Evolutionary conservation across 2,888 invertebrate species (phyloP).

Genomic region (Xestoiulus laeticollis): DNA sequence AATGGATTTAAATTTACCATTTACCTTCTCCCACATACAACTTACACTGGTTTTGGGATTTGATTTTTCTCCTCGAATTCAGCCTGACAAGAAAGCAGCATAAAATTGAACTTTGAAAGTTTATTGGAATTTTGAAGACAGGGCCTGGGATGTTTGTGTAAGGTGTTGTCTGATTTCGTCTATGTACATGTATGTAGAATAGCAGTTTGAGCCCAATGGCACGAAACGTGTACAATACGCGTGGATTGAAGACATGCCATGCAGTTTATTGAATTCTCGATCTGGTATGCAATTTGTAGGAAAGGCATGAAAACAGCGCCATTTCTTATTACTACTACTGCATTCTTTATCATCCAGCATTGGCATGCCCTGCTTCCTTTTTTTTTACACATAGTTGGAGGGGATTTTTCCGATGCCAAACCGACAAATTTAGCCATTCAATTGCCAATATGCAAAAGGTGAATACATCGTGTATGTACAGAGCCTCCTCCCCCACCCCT

Average conservation of each 20-base stretch:
- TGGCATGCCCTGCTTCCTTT: slow-evolving; percentile 1
- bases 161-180: not conserved
- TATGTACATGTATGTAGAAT: not conserved
- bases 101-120: not conserved
- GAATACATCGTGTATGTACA: slow-evolving; percentile 6
- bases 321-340: slow-evolving; percentile 43
- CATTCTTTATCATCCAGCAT: slow-evolving; percentile 35
- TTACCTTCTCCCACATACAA: no score
- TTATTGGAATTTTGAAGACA: not conserved
- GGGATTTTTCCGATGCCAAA: not conserved
- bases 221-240: not conserved
- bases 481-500: not conserved
- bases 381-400: slow-evolving; percentile 2
- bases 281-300: slow-evolving; percentile 43
- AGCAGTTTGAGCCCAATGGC: not conserved
- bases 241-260: not conserved
- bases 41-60: no score
- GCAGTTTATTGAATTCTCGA: slow-evolving; percentile 46
- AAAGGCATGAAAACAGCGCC: slow-evolving; percentile 42
- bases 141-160: not conserved
- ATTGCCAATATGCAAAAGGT: slow-evolving; percentile 45
- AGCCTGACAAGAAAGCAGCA: no score
- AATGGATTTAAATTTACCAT: no score
- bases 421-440: slow-evolving; percentile 44
- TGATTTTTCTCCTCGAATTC: no score